Conservation (phyloP, 2,797 vertebrate species). For the Xenentodon cancila region DNA sequence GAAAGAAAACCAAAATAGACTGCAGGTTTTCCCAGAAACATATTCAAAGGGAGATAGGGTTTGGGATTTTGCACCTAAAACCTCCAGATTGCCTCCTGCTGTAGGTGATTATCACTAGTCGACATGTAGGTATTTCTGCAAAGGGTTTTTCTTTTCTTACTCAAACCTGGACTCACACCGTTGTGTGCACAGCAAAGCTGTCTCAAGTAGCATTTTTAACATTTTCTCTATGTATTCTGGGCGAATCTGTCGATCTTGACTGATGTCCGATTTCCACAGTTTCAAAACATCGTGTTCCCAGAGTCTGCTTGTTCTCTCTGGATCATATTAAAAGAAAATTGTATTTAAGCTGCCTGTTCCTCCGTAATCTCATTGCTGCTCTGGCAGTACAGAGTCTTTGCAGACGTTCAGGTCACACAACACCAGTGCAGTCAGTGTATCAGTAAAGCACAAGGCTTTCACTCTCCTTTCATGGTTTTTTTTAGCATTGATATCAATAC, state of each 20-base stretch:
- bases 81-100: too few species aligned
- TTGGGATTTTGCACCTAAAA: not conserved
- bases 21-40: not conserved
- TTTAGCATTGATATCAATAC: not conserved
- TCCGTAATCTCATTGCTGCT: slow-evolving; percentile 59
- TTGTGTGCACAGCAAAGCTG: not conserved
- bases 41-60: too few species aligned
- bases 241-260: not conserved
- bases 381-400: slow-evolving; percentile 22
- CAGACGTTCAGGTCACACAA: slow-evolving; percentile 31
- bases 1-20: slow-evolving; percentile 4
- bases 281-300: slow-evolving; percentile 23
- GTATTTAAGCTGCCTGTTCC: slow-evolving; percentile 49
- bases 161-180: too few species aligned
- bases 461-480: not conserved
- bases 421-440: slow-evolving; percentile 20
- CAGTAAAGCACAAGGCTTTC: slow-evolving; percentile 14
- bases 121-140: too few species aligned
- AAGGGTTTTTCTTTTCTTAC: too few species aligned
- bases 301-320: slow-evolving; percentile 16
- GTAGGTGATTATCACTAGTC: too few species aligned
- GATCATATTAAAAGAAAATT: slow-evolving; percentile 44
- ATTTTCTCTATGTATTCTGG: not conserved
- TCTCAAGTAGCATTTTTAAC: not conserved
- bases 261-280: slow-evolving; percentile 4